A percentile compares a stretch with the other conserved stretches of the same genome.
These are phyloP conservation scores for Oscheius sp. DNA, from an alignment of 2,888 invertebrate species.

Conservation along the genomic window DNA sequence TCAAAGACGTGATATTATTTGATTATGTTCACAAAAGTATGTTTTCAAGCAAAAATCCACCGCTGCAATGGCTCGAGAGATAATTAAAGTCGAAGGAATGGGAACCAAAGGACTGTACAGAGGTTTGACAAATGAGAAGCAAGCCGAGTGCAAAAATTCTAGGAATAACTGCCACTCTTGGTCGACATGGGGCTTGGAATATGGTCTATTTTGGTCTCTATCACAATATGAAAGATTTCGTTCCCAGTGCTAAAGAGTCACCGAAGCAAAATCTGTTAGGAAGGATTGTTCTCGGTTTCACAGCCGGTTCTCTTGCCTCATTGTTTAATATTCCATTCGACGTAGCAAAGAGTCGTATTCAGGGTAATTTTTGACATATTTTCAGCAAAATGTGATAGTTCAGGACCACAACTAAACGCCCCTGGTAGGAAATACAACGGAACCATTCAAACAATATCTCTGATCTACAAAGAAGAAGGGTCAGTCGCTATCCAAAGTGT, in stretches of 20 bases:
- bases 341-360: constrained; percentile 93
- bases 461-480: constrained; percentile 89
- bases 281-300: constrained; percentile 84
- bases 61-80: constrained; percentile 84
- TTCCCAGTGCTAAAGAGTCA: constrained; percentile 74
- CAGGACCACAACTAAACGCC: constrained; percentile 71
- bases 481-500: constrained; percentile 76
- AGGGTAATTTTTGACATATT: constrained; percentile 76
- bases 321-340: constrained; percentile 93
- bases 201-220: constrained; percentile 95
- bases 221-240: constrained; percentile 85
- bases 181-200: constrained; percentile 90
- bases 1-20: constrained; percentile 25
- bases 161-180: constrained; percentile 88
- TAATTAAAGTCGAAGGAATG: constrained; percentile 83
- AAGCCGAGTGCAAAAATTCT: not conserved
- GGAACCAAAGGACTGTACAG: constrained; percentile 77
- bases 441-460: constrained; percentile 82
- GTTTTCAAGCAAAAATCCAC: constrained; percentile 79
- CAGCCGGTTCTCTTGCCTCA: constrained; percentile 88
- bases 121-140: constrained; percentile 3
- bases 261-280: constrained; percentile 71
- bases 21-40: not conserved
- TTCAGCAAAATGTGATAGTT: not conserved
- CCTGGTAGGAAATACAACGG: constrained; percentile 81